Base-by-base conservation (phyloP, 2,113 vertebrate species). In the Phrynosoma blainvillii region DNA sequence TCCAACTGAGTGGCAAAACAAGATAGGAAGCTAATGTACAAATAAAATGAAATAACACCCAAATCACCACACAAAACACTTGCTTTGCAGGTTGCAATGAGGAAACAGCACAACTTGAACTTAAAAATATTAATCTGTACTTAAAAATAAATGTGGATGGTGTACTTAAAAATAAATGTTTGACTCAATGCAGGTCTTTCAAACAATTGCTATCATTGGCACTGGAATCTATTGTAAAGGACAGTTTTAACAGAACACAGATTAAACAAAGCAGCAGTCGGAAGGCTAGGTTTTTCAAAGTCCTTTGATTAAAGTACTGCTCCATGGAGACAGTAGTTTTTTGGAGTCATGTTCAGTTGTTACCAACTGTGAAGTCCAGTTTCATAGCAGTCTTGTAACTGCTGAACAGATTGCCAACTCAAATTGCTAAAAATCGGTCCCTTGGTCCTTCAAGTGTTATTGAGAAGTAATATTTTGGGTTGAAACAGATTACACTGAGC, bases 1-100 rank as follows among this genome's bases (percentile, higher is more conserved):
- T 47, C 73, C 91, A 92, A 36, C 73, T 87, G 88, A 91, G 84
- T 86, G 56, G n/a, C 79, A 92, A 91, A 79, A 90, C 54, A 86
- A 85, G 84, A 70, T 70, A 9, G 73, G n/a, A 56, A 91, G 52
- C 9, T 30, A 77, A 11, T 7, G 20, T 9, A 79, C 2, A 56
- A 13, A 81, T 8, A 47, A 36, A 65, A 32, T 2, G 0, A 78
- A 25, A 79, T 25, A 25, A 42, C 62, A 10, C 13, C 21, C 27
- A 84, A 75, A 30, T 14, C 8, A 30, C 20, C 30, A 27, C 5
- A 9, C 30, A 52, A 52, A 27, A 80, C 89, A 47, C 9, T 59
- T 4, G 3, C 81, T 88, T 82, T 62, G 23, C 1, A 88, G 71
- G 70, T 4, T 25, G 91, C 4, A 77, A 74, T 30, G 87, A 79